A percentile compares a stretch with the other conserved stretches of the same genome.
Conservation (phyloP, 1,140 invertebrate genomes). For the Micrasema minimum region DNA sequence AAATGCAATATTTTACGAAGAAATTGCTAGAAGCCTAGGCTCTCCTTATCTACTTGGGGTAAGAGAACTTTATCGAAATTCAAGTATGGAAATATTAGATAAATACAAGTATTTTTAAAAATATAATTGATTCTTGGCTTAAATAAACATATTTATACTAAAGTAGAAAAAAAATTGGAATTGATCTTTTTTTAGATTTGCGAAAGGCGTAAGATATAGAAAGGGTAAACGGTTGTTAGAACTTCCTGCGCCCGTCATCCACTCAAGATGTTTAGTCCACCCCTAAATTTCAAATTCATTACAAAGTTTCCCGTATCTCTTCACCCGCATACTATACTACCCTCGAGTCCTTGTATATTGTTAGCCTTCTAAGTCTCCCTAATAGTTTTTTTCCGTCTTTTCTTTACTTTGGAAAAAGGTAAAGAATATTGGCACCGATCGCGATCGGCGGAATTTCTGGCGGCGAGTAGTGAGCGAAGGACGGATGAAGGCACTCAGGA, state of each 20-base stretch:
- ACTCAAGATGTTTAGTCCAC: constrained; percentile 35
- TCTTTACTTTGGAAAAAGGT: too few relatives aligned
- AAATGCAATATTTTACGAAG: constrained; percentile 45
- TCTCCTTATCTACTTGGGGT: constrained; percentile 20
- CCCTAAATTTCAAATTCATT: constrained; percentile 52
- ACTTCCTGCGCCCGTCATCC: too few relatives aligned
- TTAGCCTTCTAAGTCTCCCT: constrained; percentile 30
- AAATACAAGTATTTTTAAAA: too few relatives aligned
- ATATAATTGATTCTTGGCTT: too few relatives aligned
- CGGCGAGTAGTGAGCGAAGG: background rate
- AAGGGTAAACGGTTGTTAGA: too few relatives aligned
- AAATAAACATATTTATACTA: too few relatives aligned
- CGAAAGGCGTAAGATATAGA: too few relatives aligned
- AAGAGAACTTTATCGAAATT: constrained; percentile 12
- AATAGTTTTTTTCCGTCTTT: constrained; percentile 22
- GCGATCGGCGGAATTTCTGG: constrained; percentile 18
- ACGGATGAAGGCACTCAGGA: background rate
- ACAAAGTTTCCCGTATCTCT: constrained; percentile 49
- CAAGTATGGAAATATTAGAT: too few relatives aligned
- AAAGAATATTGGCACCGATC: constrained; percentile 37
- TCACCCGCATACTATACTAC: constrained; percentile 12
- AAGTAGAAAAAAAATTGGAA: too few relatives aligned
- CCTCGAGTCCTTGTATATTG: constrained; percentile 22
- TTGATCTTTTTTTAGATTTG: too few relatives aligned
- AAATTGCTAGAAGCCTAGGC: constrained; percentile 29